Evolutionary conservation across 1,140 invertebrate genomes (phyloP), one percentile per base, ranked within the genome.

Genomic region (Drosophila varians): DNA sequence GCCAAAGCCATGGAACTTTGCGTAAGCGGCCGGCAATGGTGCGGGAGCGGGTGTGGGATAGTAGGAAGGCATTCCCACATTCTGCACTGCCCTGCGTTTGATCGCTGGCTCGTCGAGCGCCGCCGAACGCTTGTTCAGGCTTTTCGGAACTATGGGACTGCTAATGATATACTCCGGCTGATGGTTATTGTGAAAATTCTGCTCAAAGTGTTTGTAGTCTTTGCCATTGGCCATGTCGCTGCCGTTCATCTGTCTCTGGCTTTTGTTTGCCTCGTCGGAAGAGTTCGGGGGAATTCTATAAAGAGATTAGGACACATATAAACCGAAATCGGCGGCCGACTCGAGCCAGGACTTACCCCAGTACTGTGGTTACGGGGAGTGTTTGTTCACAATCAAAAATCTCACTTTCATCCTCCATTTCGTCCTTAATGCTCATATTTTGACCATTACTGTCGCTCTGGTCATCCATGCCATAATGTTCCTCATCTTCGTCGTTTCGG

Each of bases 1-100:
- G 31, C 90, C 90, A 49, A 91, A 91, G 42, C 90, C 89, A 49
- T 71, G 77, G 64, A 78, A 91, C 54, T 91, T 91, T 40, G 68
- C 56, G 61, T 83, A 73, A 9, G 73, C 68, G 21, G 53, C 36
- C 23, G 53, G 38, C 16, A 46, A 19, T 5, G 71, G 21, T 36
- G 49, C 26, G 16, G 42, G 16, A 12, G 48, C 7, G 7, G 26
- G n/a, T 23, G 34, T 21, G 42, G 40, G 43, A 23, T 54, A 54
- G 21, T 26, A 47, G 11, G 49, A 43, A 53, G 42, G 60, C 45
- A 45, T 47, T 28, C 23, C 46, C 19, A 47, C 8, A 56, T 56
- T 25, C 5, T 56, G 23, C 9, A 62, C 21, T 19, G 38, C 25
- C 11, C 7, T 1, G 31, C 42, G 9, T 48, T 57, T 16, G 40